These are phyloP conservation scores for Cydia splendana DNA, from an alignment of 1,140 invertebrate species.

Conservation along the genomic window DNA sequence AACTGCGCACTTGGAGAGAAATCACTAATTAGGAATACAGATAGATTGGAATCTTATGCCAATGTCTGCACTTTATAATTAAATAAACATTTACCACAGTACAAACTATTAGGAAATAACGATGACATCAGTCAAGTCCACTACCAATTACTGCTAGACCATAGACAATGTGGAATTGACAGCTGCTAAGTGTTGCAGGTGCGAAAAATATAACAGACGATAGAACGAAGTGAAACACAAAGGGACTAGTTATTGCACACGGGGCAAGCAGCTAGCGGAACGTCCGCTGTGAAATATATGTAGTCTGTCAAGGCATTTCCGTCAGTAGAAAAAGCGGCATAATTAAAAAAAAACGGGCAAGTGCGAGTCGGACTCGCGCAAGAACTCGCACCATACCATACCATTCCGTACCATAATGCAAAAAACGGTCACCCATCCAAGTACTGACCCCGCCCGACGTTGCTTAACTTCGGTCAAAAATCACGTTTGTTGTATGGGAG, in stretches of 20 bases:
- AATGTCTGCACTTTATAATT: slow-evolving; percentile 36
- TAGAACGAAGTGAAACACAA: too few relatives aligned
- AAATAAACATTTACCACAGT: slow-evolving; percentile 43
- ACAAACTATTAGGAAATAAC: slow-evolving; percentile 36
- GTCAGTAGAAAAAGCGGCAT: too few relatives aligned
- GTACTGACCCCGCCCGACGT: too few relatives aligned
- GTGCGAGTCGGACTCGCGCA: too few relatives aligned
- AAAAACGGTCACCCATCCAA: too few relatives aligned
- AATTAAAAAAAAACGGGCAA: too few relatives aligned
- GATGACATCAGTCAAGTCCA: slow-evolving; percentile 52
- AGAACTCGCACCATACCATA: too few relatives aligned
- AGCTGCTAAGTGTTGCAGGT: neutral
- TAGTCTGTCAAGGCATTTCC: too few relatives aligned
- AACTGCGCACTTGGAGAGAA: slow-evolving; percentile 29
- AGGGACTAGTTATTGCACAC: neutral
- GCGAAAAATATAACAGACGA: neutral
- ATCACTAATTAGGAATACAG: slow-evolving; percentile 15
- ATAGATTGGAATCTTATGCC: slow-evolving; percentile 16
- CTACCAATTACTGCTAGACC: slow-evolving; percentile 28
- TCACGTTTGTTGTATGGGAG: too few relatives aligned
- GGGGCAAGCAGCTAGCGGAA: neutral
- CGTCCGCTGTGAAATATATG: too few relatives aligned
- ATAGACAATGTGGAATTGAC: slow-evolving; percentile 19
- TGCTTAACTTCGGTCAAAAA: too few relatives aligned
- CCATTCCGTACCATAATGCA: too few relatives aligned